A percentile compares a stretch with the other conserved stretches of the same genome.
Evolutionary conservation across 1,140 invertebrate genomes (phyloP).

Genomic region (Eueides isabella): DNA sequence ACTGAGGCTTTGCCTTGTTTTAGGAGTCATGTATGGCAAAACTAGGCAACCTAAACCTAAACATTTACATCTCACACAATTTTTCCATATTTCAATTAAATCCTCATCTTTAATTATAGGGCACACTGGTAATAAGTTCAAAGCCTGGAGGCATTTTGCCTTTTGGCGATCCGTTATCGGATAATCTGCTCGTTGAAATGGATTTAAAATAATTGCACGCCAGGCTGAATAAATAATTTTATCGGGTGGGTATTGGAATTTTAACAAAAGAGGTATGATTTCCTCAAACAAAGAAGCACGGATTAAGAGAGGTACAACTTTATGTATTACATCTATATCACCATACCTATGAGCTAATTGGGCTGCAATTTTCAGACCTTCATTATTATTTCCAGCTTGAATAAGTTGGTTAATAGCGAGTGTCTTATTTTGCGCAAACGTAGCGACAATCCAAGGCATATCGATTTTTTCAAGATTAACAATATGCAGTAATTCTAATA

Average conservation of each 20-base stretch:
- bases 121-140: slow-evolving; percentile 77
- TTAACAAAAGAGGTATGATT: slow-evolving; percentile 70
- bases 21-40: slow-evolving; percentile 69
- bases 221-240: slow-evolving; percentile 70
- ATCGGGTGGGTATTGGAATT: slow-evolving; percentile 59
- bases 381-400: slow-evolving; percentile 61
- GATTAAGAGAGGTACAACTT: slow-evolving; percentile 64
- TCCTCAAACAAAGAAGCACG: slow-evolving; percentile 66
- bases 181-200: slow-evolving; percentile 76
- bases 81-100: slow-evolving; percentile 75
- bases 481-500: slow-evolving; percentile 71
- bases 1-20: slow-evolving; percentile 59
- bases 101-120: slow-evolving; percentile 74
- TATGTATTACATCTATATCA: slow-evolving; percentile 56
- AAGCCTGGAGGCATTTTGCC: slow-evolving; percentile 68
- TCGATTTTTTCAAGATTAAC: slow-evolving; percentile 74
- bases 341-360: slow-evolving; percentile 68
- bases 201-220: slow-evolving; percentile 71
- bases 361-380: slow-evolving; percentile 67
- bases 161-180: slow-evolving; percentile 76
- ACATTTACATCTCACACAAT: slow-evolving; percentile 74
- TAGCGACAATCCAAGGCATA: slow-evolving; percentile 75
- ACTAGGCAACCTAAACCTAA: slow-evolving; percentile 71
- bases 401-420: slow-evolving; percentile 69
- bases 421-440: slow-evolving; percentile 73